Conservation (phyloP, 2,113 vertebrate species). For the Cynocephalus volans region DNA sequence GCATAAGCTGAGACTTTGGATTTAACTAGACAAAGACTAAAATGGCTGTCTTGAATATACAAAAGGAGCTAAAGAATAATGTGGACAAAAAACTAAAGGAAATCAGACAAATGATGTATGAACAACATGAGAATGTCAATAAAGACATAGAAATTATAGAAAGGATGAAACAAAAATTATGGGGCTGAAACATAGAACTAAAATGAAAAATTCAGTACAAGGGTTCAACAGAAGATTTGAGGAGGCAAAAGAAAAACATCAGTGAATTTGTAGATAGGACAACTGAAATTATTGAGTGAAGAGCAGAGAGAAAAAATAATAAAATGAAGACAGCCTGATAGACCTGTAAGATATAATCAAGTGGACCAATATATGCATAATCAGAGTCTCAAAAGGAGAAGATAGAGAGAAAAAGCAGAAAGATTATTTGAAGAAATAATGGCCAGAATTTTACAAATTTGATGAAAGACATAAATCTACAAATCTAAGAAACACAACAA, state of each 20-base stretch:
- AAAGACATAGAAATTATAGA: background rate
- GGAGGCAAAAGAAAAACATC: background rate
- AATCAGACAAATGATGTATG: background rate
- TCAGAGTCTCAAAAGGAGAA: background rate
- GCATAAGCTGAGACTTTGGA: background rate
- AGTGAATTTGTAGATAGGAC: background rate
- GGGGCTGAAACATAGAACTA: background rate
- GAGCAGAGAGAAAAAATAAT: background rate
- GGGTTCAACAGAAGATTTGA: background rate
- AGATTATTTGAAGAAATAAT: background rate
- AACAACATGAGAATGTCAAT: background rate
- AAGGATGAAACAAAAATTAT: background rate
- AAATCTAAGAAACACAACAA: background rate
- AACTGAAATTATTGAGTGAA: background rate
- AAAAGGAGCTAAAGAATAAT: background rate
- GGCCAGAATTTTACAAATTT: background rate
- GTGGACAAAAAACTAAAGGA: background rate
- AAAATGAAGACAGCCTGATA: background rate
- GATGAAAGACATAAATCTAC: background rate
- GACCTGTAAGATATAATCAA: background rate
- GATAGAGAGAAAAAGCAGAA: background rate
- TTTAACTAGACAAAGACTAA: background rate
- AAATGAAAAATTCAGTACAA: constrained; percentile 16
- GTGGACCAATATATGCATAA: background rate
- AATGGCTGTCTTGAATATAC: background rate